Conservation (phyloP, 2,113 vertebrate species). For the Chunga burmeisteri region DNA sequence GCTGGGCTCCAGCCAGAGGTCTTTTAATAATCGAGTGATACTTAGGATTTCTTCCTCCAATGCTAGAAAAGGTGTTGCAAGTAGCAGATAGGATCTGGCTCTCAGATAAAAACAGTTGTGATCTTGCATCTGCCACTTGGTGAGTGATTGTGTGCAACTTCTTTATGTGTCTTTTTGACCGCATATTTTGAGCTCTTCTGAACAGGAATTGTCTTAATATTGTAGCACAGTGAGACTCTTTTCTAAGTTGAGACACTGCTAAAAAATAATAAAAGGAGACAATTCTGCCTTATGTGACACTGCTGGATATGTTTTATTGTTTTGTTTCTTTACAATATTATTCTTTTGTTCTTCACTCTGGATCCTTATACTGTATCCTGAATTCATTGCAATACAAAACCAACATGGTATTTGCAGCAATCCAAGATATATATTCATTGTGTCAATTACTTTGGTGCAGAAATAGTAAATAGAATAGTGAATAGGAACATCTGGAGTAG, state of each 20-base stretch:
- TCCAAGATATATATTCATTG: slow-evolving; percentile 14
- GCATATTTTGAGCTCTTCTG: background rate
- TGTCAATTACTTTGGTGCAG: slow-evolving; percentile 1
- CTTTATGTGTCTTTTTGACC: background rate
- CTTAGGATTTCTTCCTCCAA: background rate
- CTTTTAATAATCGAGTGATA: background rate
- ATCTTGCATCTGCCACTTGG: background rate
- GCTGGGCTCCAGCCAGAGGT: background rate
- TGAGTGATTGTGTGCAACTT: background rate
- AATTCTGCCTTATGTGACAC: background rate
- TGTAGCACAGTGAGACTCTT: background rate
- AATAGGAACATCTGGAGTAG: slow-evolving; percentile 22
- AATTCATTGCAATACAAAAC: background rate
- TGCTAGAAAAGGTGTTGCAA: background rate
- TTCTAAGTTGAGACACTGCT: background rate
- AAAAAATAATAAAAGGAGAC: background rate
- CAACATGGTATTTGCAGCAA: background rate
- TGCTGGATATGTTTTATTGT: background rate
- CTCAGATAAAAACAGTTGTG: background rate
- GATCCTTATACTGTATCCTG: background rate
- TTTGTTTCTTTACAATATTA: background rate
- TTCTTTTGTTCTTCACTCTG: background rate
- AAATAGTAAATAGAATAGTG: slow-evolving; percentile 1
- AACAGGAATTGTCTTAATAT: background rate
- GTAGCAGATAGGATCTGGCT: background rate